Percentiles rank a stretch among this genome's conserved stretches.
These are phyloP conservation scores for Balanococcus diminutus DNA, from an alignment of 2,888 invertebrate species.

Conservation along the genomic window DNA sequence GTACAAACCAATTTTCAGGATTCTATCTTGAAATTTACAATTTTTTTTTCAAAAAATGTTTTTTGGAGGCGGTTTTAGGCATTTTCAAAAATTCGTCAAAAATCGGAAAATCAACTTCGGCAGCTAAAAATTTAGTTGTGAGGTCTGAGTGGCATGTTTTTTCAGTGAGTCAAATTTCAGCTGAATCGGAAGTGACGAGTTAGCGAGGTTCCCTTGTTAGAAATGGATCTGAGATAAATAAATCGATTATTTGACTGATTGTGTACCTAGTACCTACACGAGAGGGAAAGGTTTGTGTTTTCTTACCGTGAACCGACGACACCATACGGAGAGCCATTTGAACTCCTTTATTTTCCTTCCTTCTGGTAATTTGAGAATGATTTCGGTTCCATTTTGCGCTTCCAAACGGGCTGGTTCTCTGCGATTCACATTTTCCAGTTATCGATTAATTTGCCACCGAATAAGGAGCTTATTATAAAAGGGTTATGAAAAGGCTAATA, in stretches of 20 bases:
- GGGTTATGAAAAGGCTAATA: not conserved
- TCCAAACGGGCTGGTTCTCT: constrained; percentile 81
- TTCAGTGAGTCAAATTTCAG: too few relatives aligned
- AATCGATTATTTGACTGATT: not conserved
- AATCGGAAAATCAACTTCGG: too few relatives aligned
- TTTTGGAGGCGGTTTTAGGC: too few relatives aligned
- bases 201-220: too few relatives aligned
- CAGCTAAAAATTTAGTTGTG: too few relatives aligned
- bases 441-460: not conserved
- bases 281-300: not conserved
- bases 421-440: constrained; percentile 58
- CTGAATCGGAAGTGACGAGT: too few relatives aligned
- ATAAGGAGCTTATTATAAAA: constrained; percentile 25
- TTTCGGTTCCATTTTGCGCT: constrained; percentile 77
- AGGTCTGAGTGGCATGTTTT: too few relatives aligned
- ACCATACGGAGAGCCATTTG: constrained; percentile 92
- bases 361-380: constrained; percentile 81
- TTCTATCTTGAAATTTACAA: too few relatives aligned
- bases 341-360: constrained; percentile 86
- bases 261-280: not conserved
- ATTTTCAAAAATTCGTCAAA: too few relatives aligned
- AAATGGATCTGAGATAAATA: not conserved
- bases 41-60: too few relatives aligned
- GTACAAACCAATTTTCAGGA: too few relatives aligned
- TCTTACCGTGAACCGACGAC: constrained; percentile 85